Base-by-base conservation (phyloP, 2,797 vertebrate species). In the Neostethus bicornis region DNA sequence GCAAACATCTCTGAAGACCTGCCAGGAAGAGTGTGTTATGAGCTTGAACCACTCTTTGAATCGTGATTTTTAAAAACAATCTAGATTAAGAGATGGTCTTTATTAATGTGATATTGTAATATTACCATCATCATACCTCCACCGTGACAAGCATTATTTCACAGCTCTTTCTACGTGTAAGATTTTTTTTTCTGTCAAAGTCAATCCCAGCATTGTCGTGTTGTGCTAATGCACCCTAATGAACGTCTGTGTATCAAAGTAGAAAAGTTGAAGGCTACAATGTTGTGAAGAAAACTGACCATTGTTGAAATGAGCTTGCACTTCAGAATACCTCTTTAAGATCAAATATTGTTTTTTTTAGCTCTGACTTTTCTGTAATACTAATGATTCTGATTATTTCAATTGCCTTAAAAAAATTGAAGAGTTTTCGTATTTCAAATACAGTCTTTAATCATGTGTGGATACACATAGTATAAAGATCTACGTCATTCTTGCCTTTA, bases 11-110 rank as follows among this genome's bases (percentile, higher is more conserved):
- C 84, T 12, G 89, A 89, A 54, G 85, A 90, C 37, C 66, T 90
- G 61, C 73, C 78, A 13, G 89, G 89, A 9, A 74, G 37, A 81
- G 78, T 90, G 56, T 87, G 86, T 56, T 89, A 89, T 3, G 89
- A 90, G 66, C 66, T 82, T 0, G 89, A 90, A 47, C 89, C 86
- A 7, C 84, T 90, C 0, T 80, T 90, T 55, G 16, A 77, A 2
- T 29, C 61, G 0, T 85, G 54, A 81, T 63, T n/a, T n/a, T n/a
- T 17, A 42, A 12, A 29, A 34, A 38, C 6, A 29, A 3, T 35
- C 2, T 29, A 17, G n/a, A n/a, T n/a, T n/a, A n/a, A n/a, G n/a
- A n/a, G n/a, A n/a, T n/a, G n/a, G n/a, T n/a, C 24, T 21, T 45
- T 1, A 43, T 28, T 28, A 5, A 13, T 32, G 32, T 19, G 3